Conservation (phyloP, 2,113 vertebrate genomes). For the Miniopterus natalensis region DNA sequence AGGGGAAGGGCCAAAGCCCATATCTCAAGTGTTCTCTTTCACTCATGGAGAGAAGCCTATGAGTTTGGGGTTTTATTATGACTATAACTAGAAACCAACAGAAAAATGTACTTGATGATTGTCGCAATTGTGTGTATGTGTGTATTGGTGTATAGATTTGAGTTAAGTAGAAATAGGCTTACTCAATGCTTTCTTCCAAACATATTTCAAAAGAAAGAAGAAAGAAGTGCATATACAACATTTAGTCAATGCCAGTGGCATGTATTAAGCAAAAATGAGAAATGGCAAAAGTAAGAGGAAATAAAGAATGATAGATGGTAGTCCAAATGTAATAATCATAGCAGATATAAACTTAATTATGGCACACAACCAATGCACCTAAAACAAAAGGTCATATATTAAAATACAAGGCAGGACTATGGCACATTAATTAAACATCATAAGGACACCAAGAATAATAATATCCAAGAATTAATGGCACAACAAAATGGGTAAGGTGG, state of each 20-base stretch:
- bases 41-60: not conserved
- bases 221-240: not conserved
- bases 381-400: not conserved
- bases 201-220: not conserved
- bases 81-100: slow-evolving; percentile 32
- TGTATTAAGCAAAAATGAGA: slow-evolving; percentile 11
- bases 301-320: not conserved
- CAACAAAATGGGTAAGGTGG: not conserved
- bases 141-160: not conserved
- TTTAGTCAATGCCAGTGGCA: not conserved
- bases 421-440: not conserved
- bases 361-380: not conserved
- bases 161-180: not conserved
- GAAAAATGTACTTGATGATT: not conserved
- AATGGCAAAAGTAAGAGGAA: slow-evolving; percentile 18
- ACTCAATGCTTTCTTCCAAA: not conserved
- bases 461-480: not conserved
- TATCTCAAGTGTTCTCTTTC: not conserved
- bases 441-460: not conserved
- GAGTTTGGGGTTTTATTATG: not conserved
- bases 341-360: slow-evolving; percentile 28
- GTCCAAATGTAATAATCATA: not conserved
- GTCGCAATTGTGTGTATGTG: not conserved
- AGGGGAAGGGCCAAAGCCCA: not conserved
- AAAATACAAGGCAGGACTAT: not conserved